These are phyloP conservation scores for Tiphia femorata DNA, from an alignment of 2,888 invertebrate species.

Conservation along the genomic window DNA sequence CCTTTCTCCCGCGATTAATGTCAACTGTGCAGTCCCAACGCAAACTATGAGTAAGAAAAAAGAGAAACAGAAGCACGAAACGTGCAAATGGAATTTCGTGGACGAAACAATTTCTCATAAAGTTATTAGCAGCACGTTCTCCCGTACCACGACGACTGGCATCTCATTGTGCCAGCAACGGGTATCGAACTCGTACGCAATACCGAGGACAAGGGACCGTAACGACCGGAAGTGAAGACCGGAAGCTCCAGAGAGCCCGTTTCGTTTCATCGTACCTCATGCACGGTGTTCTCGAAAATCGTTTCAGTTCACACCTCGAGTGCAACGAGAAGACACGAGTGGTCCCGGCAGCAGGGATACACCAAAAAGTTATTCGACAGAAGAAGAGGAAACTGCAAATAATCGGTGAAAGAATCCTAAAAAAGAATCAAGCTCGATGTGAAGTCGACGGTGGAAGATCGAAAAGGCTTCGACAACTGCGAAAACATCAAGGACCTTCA, in stretches of 20 bases:
- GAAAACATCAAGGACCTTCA: no score
- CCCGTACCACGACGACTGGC: no score
- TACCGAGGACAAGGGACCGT: conserved; percentile 35
- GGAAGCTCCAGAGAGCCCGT: conserved; percentile 52
- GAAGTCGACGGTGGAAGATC: neutral
- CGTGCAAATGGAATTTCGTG: conserved; percentile 19
- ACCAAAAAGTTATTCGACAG: neutral
- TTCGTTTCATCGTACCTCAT: conserved; percentile 39
- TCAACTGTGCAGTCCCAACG: neutral
- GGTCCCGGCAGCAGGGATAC: no score
- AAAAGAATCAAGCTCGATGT: neutral
- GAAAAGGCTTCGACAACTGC: neutral
- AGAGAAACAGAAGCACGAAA: neutral
- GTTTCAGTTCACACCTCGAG: conserved; percentile 49
- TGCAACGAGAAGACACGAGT: conserved; percentile 2
- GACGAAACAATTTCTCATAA: neutral
- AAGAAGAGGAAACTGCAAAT: neutral
- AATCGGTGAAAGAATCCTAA: neutral
- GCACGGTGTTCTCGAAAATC: conserved; percentile 38
- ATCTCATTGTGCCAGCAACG: conserved; percentile 25
- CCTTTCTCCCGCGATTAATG: no score
- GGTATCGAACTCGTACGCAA: conserved; percentile 36
- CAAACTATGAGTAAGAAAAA: neutral
- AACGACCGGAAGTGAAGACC: conserved; percentile 55
- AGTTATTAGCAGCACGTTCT: no score